Conservation (phyloP, 2,888 invertebrate genomes). For the Protula sp. region DNA sequence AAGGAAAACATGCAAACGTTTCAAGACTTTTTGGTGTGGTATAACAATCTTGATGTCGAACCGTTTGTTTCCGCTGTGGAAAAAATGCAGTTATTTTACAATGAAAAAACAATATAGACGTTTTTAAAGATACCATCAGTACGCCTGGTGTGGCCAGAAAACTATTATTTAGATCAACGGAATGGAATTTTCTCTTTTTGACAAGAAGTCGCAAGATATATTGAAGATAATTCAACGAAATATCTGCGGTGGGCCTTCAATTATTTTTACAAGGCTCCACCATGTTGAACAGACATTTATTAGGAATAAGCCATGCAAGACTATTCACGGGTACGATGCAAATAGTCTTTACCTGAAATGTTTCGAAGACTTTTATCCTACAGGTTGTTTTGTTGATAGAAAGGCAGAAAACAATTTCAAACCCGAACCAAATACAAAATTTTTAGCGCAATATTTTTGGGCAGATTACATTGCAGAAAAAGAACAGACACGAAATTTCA, state of each 20-base stretch:
- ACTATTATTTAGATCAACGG: conserved; percentile 16
- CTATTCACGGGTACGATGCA: too few relatives aligned
- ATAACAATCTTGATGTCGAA: conserved; percentile 23
- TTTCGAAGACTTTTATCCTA: too few relatives aligned
- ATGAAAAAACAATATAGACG: conserved; percentile 19
- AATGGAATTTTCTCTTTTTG: too few relatives aligned
- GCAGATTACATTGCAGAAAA: not conserved
- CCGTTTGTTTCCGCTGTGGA: conserved; percentile 23
- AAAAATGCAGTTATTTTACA: conserved; percentile 18
- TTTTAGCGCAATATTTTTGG: not conserved
- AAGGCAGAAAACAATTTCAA: not conserved
- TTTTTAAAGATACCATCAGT: conserved; percentile 22
- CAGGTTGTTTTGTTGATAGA: too few relatives aligned
- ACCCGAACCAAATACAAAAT: not conserved
- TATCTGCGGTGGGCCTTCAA: too few relatives aligned
- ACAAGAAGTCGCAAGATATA: too few relatives aligned
- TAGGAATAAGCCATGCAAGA: too few relatives aligned
- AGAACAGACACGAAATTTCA: conserved; percentile 3
- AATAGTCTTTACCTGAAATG: too few relatives aligned
- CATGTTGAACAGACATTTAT: too few relatives aligned
- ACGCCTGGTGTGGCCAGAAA: conserved; percentile 22
- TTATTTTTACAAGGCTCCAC: too few relatives aligned
- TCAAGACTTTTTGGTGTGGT: conserved; percentile 25
- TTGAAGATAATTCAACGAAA: too few relatives aligned
- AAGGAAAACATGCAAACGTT: conserved; percentile 18